Evolutionary conservation across 2,113 vertebrate genomes (phyloP).

Genomic region (Sceloporus undulatus): DNA sequence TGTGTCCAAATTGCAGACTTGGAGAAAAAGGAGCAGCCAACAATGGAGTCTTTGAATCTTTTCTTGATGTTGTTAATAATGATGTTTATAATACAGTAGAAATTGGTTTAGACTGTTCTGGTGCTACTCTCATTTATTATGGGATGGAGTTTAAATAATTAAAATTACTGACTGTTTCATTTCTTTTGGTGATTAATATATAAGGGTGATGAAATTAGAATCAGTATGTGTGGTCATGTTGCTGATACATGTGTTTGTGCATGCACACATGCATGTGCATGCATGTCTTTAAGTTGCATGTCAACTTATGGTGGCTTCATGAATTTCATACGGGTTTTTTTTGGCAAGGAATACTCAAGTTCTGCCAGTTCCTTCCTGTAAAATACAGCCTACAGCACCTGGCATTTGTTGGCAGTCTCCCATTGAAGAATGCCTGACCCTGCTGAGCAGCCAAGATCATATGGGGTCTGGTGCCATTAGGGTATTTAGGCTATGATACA

Average conservation of each 20-base stretch:
- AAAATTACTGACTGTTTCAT: accelerated
- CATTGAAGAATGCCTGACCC: too few relatives aligned
- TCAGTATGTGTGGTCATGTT: not conserved
- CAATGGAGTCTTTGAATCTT: not conserved
- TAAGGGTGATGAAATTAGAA: not conserved
- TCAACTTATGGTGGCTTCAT: too few relatives aligned
- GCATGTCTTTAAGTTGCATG: too few relatives aligned
- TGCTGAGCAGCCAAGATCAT: too few relatives aligned
- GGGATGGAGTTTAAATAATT: not conserved
- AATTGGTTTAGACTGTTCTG: not conserved
- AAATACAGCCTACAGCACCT: too few relatives aligned
- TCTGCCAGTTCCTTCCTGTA: too few relatives aligned
- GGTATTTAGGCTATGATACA: too few relatives aligned
- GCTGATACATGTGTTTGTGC: not conserved
- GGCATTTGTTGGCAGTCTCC: too few relatives aligned
- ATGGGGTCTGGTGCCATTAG: too few relatives aligned
- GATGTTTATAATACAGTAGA: not conserved
- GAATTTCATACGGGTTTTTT: too few relatives aligned
- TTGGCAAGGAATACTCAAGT: too few relatives aligned
- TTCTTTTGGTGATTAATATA: not conserved
- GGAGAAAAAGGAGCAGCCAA: not conserved
- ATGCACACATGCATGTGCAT: too few relatives aligned
- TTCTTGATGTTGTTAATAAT: not conserved
- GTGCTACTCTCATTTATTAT: not conserved
- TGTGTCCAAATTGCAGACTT: not conserved